Evolutionary conservation across 2,113 vertebrate species (phyloP).

Genomic region (Eulemur rufifrons): DNA sequence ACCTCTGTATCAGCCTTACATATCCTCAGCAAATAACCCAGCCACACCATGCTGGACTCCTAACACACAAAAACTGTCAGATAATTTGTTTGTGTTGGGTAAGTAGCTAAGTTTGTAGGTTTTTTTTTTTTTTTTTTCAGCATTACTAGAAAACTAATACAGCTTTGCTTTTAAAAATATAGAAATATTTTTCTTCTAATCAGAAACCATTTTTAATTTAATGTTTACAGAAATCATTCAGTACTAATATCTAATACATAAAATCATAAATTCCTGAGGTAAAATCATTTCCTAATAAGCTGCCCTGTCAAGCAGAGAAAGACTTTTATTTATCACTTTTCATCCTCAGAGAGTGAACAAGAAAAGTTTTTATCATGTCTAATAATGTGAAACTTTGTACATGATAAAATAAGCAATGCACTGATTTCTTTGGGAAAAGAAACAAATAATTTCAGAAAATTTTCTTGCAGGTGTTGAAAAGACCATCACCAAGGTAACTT

Average conservation of each 20-base stretch:
- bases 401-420: neutral
- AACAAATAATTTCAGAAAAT: neutral
- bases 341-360: neutral
- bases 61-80: neutral
- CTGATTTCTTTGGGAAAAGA: neutral
- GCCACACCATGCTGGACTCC: accelerated
- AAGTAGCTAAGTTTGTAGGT: neutral
- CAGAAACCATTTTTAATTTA: neutral
- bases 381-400: neutral
- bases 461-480: neutral
- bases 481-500: neutral
- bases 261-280: neutral
- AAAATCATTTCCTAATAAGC: neutral
- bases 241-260: neutral
- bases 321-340: neutral
- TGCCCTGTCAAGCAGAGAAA: neutral
- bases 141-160: neutral
- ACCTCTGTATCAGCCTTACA: neutral
- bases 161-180: neutral
- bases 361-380: neutral
- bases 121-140: neutral
- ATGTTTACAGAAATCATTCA: neutral
- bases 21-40: neutral
- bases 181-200: neutral
- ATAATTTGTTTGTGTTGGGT: neutral